Evolutionary conservation across 2,113 vertebrate species (phyloP).

Genomic region (Psilopogon haemacephalus): DNA sequence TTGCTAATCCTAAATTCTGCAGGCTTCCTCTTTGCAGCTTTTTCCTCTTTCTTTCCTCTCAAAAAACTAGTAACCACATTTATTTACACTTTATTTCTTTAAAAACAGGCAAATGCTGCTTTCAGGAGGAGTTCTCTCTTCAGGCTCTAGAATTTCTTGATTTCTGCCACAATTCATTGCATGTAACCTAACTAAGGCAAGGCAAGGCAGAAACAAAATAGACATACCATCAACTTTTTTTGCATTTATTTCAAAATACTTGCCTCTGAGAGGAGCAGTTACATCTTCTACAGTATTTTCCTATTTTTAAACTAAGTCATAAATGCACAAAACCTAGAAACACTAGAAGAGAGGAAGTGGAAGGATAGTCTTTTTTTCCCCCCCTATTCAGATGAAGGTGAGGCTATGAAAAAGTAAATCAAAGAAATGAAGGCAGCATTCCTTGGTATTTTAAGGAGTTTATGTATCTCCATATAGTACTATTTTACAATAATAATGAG

Average conservation of each 20-base stretch:
- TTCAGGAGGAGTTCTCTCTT: neutral
- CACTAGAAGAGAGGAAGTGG: neutral
- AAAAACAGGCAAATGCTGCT: neutral
- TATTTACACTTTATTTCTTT: neutral
- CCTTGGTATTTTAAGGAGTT: neutral
- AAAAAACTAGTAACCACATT: neutral
- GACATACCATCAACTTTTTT: neutral
- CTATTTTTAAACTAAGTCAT: neutral
- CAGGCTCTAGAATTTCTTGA: neutral
- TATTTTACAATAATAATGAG: neutral
- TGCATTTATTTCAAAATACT: neutral
- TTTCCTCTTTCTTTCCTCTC: neutral
- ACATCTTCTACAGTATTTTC: neutral
- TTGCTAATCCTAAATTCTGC: neutral
- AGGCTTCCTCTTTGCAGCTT: neutral
- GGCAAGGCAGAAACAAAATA: neutral
- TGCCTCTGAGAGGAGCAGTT: neutral
- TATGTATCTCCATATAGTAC: neutral
- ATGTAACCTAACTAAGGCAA: neutral
- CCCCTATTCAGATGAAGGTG: neutral
- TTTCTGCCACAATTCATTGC: neutral
- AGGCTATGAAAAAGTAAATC: conserved; percentile 40
- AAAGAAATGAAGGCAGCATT: conserved; percentile 35
- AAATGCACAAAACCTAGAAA: neutral
- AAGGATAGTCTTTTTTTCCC: neutral